phyloP scores from a whole-genome alignment of 2,797 vertebrate species.

The Characodon lateralis region DNA sequence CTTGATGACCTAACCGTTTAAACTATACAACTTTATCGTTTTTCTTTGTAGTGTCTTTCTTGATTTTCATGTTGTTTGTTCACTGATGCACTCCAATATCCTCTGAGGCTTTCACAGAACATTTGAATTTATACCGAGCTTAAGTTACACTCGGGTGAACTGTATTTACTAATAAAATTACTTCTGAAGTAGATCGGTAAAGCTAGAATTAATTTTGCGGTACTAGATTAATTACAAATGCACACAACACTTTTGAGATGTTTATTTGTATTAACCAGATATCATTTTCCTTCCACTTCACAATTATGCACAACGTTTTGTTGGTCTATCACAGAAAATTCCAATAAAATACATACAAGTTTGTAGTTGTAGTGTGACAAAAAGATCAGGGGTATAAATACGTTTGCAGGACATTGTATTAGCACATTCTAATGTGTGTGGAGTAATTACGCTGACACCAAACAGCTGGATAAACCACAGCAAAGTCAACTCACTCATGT shows the following conservation, averaged over 20 bases:
- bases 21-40: neutral
- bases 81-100: neutral
- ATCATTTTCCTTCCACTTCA: neutral
- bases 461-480: slow-evolving; percentile 48
- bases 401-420: neutral
- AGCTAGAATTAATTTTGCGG: neutral
- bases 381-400: neutral
- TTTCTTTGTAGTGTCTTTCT: neutral
- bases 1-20: neutral
- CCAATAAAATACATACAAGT: no score
- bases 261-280: neutral
- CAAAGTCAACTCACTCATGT: slow-evolving; percentile 34
- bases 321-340: neutral
- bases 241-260: neutral
- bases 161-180: neutral
- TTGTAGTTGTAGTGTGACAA: neutral
- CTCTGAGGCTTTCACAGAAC: neutral
- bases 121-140: neutral
- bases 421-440: slow-evolving; percentile 11
- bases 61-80: neutral
- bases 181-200: neutral
- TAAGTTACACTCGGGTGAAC: neutral
- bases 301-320: neutral
- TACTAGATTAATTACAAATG: neutral
- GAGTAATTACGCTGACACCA: slow-evolving; percentile 36